Base-by-base conservation (phyloP, 2,797 vertebrate species). In the Catharus ustulatus region DNA sequence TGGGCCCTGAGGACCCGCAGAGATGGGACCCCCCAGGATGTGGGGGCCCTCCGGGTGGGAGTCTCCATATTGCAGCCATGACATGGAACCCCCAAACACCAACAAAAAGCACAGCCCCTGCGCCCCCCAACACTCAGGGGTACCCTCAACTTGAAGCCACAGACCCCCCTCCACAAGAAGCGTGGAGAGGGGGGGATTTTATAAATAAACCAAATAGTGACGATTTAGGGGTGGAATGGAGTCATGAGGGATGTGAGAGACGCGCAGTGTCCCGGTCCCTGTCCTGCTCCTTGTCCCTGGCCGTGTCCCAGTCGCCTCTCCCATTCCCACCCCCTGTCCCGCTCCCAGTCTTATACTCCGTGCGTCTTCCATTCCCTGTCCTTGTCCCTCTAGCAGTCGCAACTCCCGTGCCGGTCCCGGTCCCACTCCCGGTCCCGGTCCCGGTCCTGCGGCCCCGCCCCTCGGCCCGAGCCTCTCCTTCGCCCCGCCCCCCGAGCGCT, bases 401-500 rank as follows among this genome's bases (percentile, higher is more conserved):
- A n/a, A 55, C 21, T 22, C 52, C 52, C 20, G 52, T 21, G 30
- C 52, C 40, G 38, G 38, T 38, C 38, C 45, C 34, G 1, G 1
- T 46, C 42, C 29, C 21, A 1, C 3, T 55, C 9, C 6, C 14
- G 2, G 2, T 34, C 30, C n/a, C 71, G 5, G 1, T 30, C 48
- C 30, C 29, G 3, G 2, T 9, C 20, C 26, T 54, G 8, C 6
- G 42, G n/a, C 20, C 8, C 32, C 61, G 8, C 42, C 34, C 48
- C 81, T 57, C 59, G 11, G 4, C 11, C 3, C 24, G 49, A 36
- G 7, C 43, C 21, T 11, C 36, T 64, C 36, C 64, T 64, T 84
- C 59, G 69, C 36, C 4, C 13, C 61, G 12, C 69, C 81, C 11
- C 0, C 16, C 0, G 0, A 0, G 6, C 16, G 2, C 5, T 84